Percentiles rank a stretch among this genome's conserved stretches.
Evolutionary conservation across 2,113 vertebrate species (phyloP).

Genomic region (Corapipo altera): DNA sequence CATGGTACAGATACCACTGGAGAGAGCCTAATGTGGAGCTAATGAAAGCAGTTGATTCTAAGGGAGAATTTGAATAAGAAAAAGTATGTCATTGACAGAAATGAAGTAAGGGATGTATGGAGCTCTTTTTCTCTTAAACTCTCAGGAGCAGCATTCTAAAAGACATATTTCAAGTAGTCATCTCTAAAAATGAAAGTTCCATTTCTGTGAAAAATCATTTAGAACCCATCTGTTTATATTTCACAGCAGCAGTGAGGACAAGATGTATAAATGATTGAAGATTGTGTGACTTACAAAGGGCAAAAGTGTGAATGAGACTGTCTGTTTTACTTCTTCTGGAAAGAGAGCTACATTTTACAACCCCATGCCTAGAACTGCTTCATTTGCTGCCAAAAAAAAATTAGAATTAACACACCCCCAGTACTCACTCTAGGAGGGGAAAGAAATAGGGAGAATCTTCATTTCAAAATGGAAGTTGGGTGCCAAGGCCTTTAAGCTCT

Average conservation of each 20-base stretch:
- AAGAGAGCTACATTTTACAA: constrained; percentile 12
- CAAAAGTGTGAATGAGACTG: constrained; percentile 55
- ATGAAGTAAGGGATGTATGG: background rate
- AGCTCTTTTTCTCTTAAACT: background rate
- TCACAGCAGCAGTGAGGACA: background rate
- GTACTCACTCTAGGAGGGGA: background rate
- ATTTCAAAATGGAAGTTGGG: background rate
- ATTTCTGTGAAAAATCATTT: constrained; percentile 47
- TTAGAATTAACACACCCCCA: background rate
- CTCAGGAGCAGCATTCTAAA: background rate
- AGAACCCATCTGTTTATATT: constrained; percentile 53
- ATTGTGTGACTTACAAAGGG: constrained; percentile 66
- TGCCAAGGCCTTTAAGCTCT: background rate
- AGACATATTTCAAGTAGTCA: constrained; percentile 11
- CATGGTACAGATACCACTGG: background rate
- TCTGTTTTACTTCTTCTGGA: constrained; percentile 41
- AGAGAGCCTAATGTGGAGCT: background rate
- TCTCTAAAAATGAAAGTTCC: constrained; percentile 6
- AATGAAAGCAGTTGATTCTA: background rate
- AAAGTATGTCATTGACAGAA: background rate
- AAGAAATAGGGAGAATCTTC: background rate
- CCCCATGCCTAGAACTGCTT: background rate
- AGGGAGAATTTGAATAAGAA: background rate
- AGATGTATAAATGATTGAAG: constrained; percentile 62
- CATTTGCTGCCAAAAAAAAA: constrained; percentile 25